These are phyloP conservation scores for Dufourea novaeangliae DNA, from an alignment of 1,140 invertebrate genomes.

Conservation along the genomic window DNA sequence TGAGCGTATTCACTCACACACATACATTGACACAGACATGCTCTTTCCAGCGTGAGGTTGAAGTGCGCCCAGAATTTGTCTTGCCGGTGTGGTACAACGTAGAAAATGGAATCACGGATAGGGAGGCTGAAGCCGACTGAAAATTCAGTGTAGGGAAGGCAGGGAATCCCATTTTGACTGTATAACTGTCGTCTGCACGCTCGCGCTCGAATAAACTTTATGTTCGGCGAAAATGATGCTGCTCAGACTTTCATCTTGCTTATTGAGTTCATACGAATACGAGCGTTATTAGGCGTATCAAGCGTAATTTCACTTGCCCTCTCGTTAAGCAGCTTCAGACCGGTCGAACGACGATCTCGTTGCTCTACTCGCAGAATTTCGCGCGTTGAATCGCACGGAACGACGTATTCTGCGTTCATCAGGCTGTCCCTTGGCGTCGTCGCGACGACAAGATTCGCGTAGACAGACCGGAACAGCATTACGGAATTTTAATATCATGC, in stretches of 20 bases:
- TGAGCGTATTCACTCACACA: background rate
- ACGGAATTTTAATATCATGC: constrained; percentile 5
- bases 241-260: background rate
- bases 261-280: constrained; percentile 9
- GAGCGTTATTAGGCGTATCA: background rate
- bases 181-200: constrained; percentile 36
- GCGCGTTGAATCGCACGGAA: background rate
- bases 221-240: constrained; percentile 8
- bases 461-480: background rate
- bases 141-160: constrained; percentile 23
- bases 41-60: background rate
- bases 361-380: background rate
- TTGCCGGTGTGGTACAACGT: background rate
- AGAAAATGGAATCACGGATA: constrained; percentile 41
- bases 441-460: too few species aligned
- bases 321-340: background rate
- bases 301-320: background rate
- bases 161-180: constrained; percentile 29
- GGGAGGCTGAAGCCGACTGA: background rate
- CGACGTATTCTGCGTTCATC: background rate
- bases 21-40: background rate
- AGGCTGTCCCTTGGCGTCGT: background rate
- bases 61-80: constrained; percentile 11
- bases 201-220: constrained; percentile 23
- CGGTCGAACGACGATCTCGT: background rate